Conservation (phyloP, 2,888 invertebrate genomes). For the Drosophila robusta region DNA sequence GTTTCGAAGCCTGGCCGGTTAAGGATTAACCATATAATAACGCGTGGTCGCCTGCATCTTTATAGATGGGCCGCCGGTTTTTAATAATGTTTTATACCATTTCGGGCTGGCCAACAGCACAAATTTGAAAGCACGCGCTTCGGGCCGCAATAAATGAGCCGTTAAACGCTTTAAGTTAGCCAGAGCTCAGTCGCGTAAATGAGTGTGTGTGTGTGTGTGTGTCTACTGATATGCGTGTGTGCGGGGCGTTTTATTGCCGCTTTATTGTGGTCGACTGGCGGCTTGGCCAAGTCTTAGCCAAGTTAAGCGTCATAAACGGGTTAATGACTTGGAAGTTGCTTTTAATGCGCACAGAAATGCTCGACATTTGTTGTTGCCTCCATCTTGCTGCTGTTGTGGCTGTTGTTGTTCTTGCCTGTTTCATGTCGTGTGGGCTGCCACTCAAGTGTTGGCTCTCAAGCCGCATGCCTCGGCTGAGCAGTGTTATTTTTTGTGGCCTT, state of each 20-base stretch:
- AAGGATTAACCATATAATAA: slow-evolving; percentile 69
- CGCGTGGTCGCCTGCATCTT: slow-evolving; percentile 23
- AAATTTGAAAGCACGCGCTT: slow-evolving; percentile 35
- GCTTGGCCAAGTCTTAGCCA: slow-evolving; percentile 65
- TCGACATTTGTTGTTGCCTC: slow-evolving; percentile 35
- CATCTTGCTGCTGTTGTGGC: neutral
- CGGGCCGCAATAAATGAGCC: slow-evolving; percentile 75
- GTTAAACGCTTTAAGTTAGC: slow-evolving; percentile 75
- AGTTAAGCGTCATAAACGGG: slow-evolving; percentile 80
- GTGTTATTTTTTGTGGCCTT: slow-evolving; percentile 29
- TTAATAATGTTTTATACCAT: slow-evolving; percentile 71
- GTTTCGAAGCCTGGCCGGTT: slow-evolving; percentile 43
- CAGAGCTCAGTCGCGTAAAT: slow-evolving; percentile 10
- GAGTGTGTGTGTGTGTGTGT: slow-evolving; percentile 21
- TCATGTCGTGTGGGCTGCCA: slow-evolving; percentile 23
- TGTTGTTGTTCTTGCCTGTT: slow-evolving; percentile 7
- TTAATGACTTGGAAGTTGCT: slow-evolving; percentile 82
- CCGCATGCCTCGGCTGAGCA: slow-evolving; percentile 19
- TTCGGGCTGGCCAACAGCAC: slow-evolving; percentile 35
- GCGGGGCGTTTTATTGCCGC: slow-evolving; percentile 70
- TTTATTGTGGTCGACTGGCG: slow-evolving; percentile 67
- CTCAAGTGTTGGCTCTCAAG: slow-evolving; percentile 56
- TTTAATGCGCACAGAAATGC: slow-evolving; percentile 65
- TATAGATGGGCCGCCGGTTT: slow-evolving; percentile 35
- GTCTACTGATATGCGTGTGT: slow-evolving; percentile 38